Conservation (phyloP, 2,888 invertebrate genomes). For the Elegia similella region DNA sequence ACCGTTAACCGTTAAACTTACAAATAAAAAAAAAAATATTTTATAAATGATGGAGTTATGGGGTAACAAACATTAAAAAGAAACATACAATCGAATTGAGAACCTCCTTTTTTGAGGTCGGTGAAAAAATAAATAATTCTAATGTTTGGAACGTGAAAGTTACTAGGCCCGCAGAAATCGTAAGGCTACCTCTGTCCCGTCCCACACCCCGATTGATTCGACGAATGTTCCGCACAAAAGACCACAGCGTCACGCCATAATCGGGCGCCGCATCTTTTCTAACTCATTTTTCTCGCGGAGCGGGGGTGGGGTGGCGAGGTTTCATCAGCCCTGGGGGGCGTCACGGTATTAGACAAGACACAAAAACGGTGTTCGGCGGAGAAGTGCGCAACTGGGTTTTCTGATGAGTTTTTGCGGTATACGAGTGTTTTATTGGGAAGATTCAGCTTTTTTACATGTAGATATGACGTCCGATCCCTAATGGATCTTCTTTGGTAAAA, state of each 20-base stretch:
- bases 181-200: constrained; percentile 48
- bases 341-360: constrained; percentile 81
- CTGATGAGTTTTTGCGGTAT: constrained; percentile 40
- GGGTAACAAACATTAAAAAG: too few relatives aligned
- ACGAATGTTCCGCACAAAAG: constrained; percentile 73
- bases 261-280: constrained; percentile 80
- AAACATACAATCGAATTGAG: too few relatives aligned
- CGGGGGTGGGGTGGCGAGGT: constrained; percentile 41
- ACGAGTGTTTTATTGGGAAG: too few relatives aligned
- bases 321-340: constrained; percentile 72
- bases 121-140: too few relatives aligned
- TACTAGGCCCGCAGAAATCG: constrained; percentile 44
- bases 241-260: constrained; percentile 70
- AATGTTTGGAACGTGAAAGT: not conserved
- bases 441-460: too few relatives aligned
- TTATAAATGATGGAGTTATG: too few relatives aligned
- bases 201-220: constrained; percentile 71
- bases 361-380: constrained; percentile 74
- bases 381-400: constrained; percentile 71
- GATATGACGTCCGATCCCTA: too few relatives aligned
- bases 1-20: too few relatives aligned
- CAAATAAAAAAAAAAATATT: too few relatives aligned
- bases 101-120: too few relatives aligned
- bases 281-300: constrained; percentile 81
- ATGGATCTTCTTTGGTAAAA: too few relatives aligned